Evolutionary conservation across 2,888 invertebrate genomes (phyloP), one percentile per base, ranked within the genome.

Genomic region (Dorcus parallelipipedus): DNA sequence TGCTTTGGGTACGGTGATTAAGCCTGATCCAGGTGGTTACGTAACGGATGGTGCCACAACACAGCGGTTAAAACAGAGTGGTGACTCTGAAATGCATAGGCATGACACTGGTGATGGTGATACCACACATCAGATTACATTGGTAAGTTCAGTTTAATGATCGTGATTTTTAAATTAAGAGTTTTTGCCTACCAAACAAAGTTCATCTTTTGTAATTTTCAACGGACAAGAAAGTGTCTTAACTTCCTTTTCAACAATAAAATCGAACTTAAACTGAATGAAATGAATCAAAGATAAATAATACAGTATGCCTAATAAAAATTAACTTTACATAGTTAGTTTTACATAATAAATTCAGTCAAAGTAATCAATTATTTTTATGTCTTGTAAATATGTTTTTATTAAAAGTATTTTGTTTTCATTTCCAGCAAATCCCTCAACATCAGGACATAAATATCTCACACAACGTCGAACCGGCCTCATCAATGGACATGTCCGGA

Each of bases 51-150:
- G 60, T 52, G 66, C 64, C 49, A 68, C 66, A 39, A 67, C 69
- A 47, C 67, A 67, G 5, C 69, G 71, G 49, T 68, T 62, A 51
- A 74, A 76, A 64, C 75, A 77, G 57, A 75, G 73, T 48, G 73
- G 66, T 58, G 76, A 75, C 54, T 71, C 74, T 58, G 80, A 83
- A 39, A 80, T 74, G 49, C 81, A 80, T 60, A 78, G 81, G 52
- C 81, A 81, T 66, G 84, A 84, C 69, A 82, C 81, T 66, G 69
- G 73, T 3, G 80, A 83, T 61, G 79, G 81, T 52, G 82, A 81
- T 47, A 57, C 69, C 10, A 64, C 71, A 14, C 76, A 76, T 67
- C 77, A 77, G 65, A 76, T 78, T 48, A 76, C 76, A 20, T 64
- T 78, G 69, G 78, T 78, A 71, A 70, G 69, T 62, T 56, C 23